phyloP scores from a whole-genome alignment of 2,797 vertebrate genomes.

The Propithecus perrieri region DNA sequence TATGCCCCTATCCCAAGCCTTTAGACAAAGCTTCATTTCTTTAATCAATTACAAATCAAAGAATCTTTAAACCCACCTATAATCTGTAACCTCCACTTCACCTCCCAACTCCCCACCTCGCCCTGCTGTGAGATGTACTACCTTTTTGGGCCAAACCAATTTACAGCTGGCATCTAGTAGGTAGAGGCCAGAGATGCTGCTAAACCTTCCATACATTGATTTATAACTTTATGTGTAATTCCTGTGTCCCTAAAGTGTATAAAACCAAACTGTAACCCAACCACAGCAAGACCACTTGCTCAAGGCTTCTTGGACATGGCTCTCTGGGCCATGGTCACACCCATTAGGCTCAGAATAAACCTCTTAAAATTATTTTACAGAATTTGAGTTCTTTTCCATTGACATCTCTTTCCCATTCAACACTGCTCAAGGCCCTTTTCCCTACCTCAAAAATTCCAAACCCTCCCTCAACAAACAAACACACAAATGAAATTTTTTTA shows the following conservation, averaged over 20 bases:
- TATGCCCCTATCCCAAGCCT: background rate
- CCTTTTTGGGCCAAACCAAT: background rate
- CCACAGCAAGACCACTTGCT: background rate
- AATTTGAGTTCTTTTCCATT: background rate
- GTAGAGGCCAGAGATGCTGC: no score
- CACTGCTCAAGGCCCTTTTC: background rate
- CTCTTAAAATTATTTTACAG: background rate
- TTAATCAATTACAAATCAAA: background rate
- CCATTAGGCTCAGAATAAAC: background rate
- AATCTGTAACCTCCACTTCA: background rate
- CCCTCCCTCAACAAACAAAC: background rate
- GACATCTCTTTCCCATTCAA: background rate
- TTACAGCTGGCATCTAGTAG: background rate
- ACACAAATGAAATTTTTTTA: background rate
- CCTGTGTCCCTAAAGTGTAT: background rate
- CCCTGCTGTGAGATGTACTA: background rate
- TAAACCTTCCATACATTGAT: background rate
- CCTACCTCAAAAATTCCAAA: background rate
- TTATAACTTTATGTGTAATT: background rate
- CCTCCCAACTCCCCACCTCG: background rate
- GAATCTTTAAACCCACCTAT: background rate
- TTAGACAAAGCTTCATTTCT: background rate
- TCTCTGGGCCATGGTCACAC: background rate
- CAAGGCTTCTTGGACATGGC: background rate
- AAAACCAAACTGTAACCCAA: background rate